Conservation (phyloP, 1,140 invertebrate genomes). For the Sycophaga agraensis region DNA sequence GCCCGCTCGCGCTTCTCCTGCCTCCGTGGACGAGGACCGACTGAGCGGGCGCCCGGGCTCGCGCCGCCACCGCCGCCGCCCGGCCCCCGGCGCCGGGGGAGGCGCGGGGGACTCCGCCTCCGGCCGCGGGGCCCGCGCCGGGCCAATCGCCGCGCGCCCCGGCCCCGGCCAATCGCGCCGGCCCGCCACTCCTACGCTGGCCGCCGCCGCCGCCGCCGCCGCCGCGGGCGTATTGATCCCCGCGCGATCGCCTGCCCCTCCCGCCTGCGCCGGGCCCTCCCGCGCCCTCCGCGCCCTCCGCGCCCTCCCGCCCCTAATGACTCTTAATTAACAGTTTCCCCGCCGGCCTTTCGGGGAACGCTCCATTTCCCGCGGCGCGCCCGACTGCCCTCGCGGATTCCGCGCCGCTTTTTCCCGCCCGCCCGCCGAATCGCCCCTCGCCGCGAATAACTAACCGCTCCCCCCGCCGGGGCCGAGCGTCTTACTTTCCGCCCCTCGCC, state of each 20-base stretch:
- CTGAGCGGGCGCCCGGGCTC: constrained; percentile 32
- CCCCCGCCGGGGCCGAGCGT: too few species aligned
- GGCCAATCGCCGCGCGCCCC: constrained; percentile 46
- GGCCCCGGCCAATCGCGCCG: constrained; percentile 48
- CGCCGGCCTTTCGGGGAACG: constrained; percentile 50
- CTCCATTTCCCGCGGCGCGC: constrained; percentile 51
- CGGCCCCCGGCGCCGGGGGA: constrained; percentile 3
- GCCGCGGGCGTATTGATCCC: constrained; percentile 55
- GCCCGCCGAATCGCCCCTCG: background rate
- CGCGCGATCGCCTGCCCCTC: constrained; percentile 49
- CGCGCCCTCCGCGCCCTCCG: too few species aligned
- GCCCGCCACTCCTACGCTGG: constrained; percentile 53
- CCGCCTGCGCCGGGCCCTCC: too few species aligned
- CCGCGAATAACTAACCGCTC: too few species aligned
- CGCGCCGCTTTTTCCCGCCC: constrained; percentile 5
- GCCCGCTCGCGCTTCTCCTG: background rate
- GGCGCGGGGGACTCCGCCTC: constrained; percentile 42
- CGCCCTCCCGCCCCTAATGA: constrained; percentile 50
- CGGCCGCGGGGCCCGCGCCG: constrained; percentile 45
- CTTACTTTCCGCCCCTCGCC: too few species aligned
- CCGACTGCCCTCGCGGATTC: background rate
- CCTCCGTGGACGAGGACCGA: background rate
- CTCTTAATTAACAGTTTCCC: constrained; percentile 59
- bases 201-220: constrained; percentile 12
- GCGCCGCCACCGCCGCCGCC: background rate